Conservation (phyloP, 1,140 invertebrate species). For the Drosophila auraria region DNA sequence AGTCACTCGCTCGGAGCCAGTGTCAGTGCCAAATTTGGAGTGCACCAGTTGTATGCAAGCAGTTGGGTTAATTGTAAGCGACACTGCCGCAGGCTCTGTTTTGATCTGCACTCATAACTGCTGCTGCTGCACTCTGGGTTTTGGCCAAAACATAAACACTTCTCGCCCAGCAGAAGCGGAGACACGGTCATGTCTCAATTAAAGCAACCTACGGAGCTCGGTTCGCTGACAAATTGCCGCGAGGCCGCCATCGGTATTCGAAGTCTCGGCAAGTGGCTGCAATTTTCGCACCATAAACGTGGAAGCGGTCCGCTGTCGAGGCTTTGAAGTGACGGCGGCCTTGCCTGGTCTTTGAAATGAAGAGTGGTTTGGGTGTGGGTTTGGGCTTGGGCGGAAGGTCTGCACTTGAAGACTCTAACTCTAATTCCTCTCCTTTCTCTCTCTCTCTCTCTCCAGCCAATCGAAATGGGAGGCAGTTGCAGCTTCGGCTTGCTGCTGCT, state of each 20-base stretch:
- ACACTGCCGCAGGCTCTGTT: slow-evolving; percentile 33
- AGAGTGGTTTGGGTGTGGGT: slow-evolving; percentile 43
- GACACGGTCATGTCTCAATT: slow-evolving; percentile 58
- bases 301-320: slow-evolving; percentile 39
- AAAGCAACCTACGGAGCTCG: slow-evolving; percentile 49
- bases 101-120: slow-evolving; percentile 40
- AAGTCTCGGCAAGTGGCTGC: slow-evolving; percentile 36
- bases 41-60: slow-evolving; percentile 25
- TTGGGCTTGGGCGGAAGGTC: slow-evolving; percentile 47
- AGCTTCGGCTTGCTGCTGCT: slow-evolving; percentile 42
- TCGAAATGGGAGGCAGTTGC: slow-evolving; percentile 40
- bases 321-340: slow-evolving; percentile 52
- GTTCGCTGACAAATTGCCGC: slow-evolving; percentile 48
- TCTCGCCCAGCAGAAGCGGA: slow-evolving; percentile 50
- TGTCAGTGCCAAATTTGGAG: slow-evolving; percentile 41
- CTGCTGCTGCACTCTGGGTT: slow-evolving; percentile 22
- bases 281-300: slow-evolving; percentile 59
- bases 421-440: background rate
- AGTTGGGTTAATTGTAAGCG: slow-evolving; percentile 52
- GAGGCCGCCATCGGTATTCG: slow-evolving; percentile 13
- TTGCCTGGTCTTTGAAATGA: slow-evolving; percentile 47
- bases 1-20: slow-evolving; percentile 22
- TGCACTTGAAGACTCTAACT: slow-evolving; percentile 7
- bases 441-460: slow-evolving; percentile 24
- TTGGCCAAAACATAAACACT: slow-evolving; percentile 56